Evolutionary conservation across 2,888 invertebrate species (phyloP).

Genomic region (Troides helena): DNA sequence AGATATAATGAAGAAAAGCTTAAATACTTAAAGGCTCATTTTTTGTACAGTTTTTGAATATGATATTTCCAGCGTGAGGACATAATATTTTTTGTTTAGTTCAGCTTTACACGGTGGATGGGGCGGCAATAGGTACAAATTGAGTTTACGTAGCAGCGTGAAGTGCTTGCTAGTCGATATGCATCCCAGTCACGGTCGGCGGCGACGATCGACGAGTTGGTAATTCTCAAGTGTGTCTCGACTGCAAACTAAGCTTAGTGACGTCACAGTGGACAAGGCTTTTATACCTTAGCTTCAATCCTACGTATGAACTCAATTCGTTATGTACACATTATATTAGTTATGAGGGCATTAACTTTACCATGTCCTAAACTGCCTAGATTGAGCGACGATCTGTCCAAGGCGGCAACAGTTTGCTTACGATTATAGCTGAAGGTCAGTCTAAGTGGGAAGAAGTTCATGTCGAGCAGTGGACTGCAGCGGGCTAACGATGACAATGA

Average conservation of each 20-base stretch:
- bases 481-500: too few relatives aligned
- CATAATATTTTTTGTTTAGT: constrained; percentile 13
- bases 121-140: constrained; percentile 55
- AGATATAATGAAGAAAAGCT: not conserved
- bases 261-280: not conserved
- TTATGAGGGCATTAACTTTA: too few relatives aligned
- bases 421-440: too few relatives aligned
- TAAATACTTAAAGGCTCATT: not conserved
- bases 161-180: constrained; percentile 52
- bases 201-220: constrained; percentile 42
- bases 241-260: constrained; percentile 28
- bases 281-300: not conserved
- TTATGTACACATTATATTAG: not conserved
- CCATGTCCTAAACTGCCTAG: too few relatives aligned
- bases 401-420: too few relatives aligned
- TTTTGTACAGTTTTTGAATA: not conserved
- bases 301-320: not conserved
- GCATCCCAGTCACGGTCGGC: constrained; percentile 43
- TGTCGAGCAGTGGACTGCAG: too few relatives aligned
- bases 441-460: too few relatives aligned
- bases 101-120: constrained; percentile 43
- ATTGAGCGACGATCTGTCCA: too few relatives aligned
- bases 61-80: not conserved
- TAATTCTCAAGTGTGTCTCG: constrained; percentile 37
- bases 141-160: constrained; percentile 49